These are phyloP conservation scores for Atherinosoma microstoma DNA, from an alignment of 2,797 vertebrate species.

Conservation along the genomic window DNA sequence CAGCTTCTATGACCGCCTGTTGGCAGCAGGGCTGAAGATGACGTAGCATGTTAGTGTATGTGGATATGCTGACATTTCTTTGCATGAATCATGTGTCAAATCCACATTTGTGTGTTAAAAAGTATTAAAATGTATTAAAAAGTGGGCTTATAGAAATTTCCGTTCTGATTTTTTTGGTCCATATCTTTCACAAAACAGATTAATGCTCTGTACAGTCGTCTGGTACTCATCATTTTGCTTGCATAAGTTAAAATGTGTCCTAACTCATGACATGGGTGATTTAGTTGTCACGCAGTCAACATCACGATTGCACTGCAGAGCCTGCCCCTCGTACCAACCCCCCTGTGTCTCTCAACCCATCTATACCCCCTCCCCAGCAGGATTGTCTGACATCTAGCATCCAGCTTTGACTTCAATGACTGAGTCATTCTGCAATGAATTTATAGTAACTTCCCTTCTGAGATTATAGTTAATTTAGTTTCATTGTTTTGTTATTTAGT, in stretches of 20 bases:
- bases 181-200: slow-evolving; percentile 3
- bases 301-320: slow-evolving; percentile 49
- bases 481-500: neutral
- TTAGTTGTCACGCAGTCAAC: slow-evolving; percentile 75
- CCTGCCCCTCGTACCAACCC: slow-evolving; percentile 13
- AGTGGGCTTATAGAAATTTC: neutral
- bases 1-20: slow-evolving; percentile 56
- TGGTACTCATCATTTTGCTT: slow-evolving; percentile 15
- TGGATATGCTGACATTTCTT: slow-evolving; percentile 18
- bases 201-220: slow-evolving; percentile 8
- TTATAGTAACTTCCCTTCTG: slow-evolving; percentile 24
- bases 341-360: slow-evolving; percentile 23
- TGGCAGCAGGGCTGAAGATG: slow-evolving; percentile 34
- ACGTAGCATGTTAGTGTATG: slow-evolving; percentile 29
- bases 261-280: slow-evolving; percentile 75
- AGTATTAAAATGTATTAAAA: neutral
- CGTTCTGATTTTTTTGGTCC: neutral
- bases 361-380: slow-evolving; percentile 31
- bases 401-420: slow-evolving; percentile 33
- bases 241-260: slow-evolving; percentile 53
- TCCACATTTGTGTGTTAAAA: neutral
- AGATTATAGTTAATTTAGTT: slow-evolving; percentile 28
- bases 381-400: slow-evolving; percentile 50
- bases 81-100: neutral
- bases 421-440: slow-evolving; percentile 55